Base-by-base conservation (phyloP, 2,113 vertebrate genomes). In the Pimephales promelas region DNA sequence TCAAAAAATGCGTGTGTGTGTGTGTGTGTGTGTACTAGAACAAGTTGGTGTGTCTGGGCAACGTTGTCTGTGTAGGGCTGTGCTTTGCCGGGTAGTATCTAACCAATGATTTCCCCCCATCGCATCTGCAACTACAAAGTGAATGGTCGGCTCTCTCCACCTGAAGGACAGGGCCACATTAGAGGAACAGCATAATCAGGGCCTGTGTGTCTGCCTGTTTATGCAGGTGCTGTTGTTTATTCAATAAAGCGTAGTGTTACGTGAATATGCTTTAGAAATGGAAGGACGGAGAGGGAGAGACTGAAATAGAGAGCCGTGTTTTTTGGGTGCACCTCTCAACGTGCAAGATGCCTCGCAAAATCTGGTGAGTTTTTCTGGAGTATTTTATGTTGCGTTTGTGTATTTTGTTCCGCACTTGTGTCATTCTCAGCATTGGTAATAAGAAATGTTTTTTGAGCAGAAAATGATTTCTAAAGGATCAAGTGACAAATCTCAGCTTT, bases 331-430 rank as follows among this genome's bases (percentile, higher is more conserved):
- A 87, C 36, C 66, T 79, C 14, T 74, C 10, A n/a, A 40, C 49
- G 79, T 52, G 66, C 74, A 84, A 54, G 75, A 90, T 90, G 89
- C 89, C 88, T 45, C 89, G 88, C 49, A 89, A 81, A 88, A 82
- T 87, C 68, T 90, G 89, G 89, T 90, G 88, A 90, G 89, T 87
- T 64, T 36, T 62, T 84, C 54, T 61, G 22, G 64, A 40, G 66
- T 40, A 70, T 70, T 40, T 70, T 70, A 36, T 70, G 66, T 40
- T 34, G 16, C 14, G 20, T 3, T 64, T 64, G 61, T 7, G 34
- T 31, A 31, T 64, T 40, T 34, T 64, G 16, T 64, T 62, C 7
- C 8, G 61, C 18, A 9, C 1, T 3, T 28, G 59, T 61, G 59
- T 28, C 7, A 7, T 64, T 64, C 31, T 34, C 61, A 34, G 16